A percentile compares a stretch with the other conserved stretches of the same genome.
Evolutionary conservation across 2,888 invertebrate species (phyloP).

Genomic region (Eulithis prunata): DNA sequence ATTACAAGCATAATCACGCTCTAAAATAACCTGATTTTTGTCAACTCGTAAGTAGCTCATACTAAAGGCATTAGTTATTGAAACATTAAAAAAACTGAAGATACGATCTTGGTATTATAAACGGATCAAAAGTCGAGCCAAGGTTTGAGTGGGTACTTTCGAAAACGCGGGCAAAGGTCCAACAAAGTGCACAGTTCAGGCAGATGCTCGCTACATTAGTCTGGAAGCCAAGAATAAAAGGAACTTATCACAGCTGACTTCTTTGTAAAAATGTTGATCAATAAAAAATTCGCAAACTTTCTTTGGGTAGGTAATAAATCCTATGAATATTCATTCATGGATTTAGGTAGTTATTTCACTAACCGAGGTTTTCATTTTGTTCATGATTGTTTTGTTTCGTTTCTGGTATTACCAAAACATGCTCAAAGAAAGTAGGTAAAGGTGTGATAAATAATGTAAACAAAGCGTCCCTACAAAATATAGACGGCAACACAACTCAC

Average conservation of each 20-base stretch:
- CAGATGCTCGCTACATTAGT: conserved; percentile 15
- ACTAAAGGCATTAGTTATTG: background rate
- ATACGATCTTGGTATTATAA: conserved; percentile 2
- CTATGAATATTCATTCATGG: too few relatives aligned
- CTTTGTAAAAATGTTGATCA: background rate
- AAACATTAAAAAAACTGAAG: conserved; percentile 1
- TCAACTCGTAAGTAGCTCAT: too few relatives aligned
- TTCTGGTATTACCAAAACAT: too few relatives aligned
- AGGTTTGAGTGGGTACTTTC: conserved; percentile 16
- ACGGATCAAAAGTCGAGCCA: conserved; percentile 17
- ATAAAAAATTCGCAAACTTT: too few relatives aligned
- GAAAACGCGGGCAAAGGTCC: conserved; percentile 27
- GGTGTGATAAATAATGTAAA: background rate
- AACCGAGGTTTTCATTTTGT: too few relatives aligned
- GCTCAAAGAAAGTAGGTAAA: too few relatives aligned
- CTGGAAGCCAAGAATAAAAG: conserved; percentile 10
- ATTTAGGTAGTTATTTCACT: too few relatives aligned
- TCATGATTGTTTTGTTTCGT: too few relatives aligned
- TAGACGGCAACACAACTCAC: conserved; percentile 1
- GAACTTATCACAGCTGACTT: background rate
- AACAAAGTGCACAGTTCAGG: conserved; percentile 9
- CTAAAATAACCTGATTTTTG: too few relatives aligned
- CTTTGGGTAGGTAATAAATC: too few relatives aligned
- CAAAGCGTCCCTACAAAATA: background rate
- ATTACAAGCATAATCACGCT: too few relatives aligned